Evolutionary conservation across 2,113 vertebrate species (phyloP), one percentile per base, ranked within the genome.

Genomic region (Heliornis fulica): DNA sequence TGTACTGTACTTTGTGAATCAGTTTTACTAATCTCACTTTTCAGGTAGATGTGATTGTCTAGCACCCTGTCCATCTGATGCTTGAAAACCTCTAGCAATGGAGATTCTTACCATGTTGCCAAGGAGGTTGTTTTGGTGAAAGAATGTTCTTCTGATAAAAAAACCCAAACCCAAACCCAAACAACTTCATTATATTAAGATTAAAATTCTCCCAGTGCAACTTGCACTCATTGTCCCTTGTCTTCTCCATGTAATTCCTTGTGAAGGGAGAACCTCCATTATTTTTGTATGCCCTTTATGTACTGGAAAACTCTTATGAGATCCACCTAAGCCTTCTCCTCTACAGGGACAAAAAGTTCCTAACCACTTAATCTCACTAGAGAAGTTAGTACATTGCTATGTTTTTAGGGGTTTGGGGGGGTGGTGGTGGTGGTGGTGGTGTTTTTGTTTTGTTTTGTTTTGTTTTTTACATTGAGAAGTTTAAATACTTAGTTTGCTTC

Each of bases 401-500:
- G n/a, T n/a, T n/a, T n/a, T n/a, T n/a, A n/a, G n/a, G n/a, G n/a
- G n/a, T n/a, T n/a, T n/a, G n/a, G n/a, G n/a, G n/a, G n/a, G n/a
- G n/a, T n/a, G n/a, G n/a, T n/a, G n/a, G n/a, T n/a, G n/a, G n/a
- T n/a, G n/a, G n/a, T n/a, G n/a, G n/a, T n/a, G n/a, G n/a, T n/a
- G n/a, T n/a, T n/a, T n/a, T n/a, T n/a, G n/a, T n/a, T n/a, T n/a
- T n/a, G n/a, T n/a, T n/a, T n/a, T n/a, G n/a, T n/a, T n/a, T n/a
- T n/a, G n/a, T n/a, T n/a, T n/a, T n/a, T 56, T 7, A 14, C 3
- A 34, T 60, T 81, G 72, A 8, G 53, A 70, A 66, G 48, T n/a
- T 43, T 38, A 28, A 63, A 60, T 31, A 54, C 2, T 8, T 59
- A 3, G 0, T 34, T 56, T 1, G 0, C 29, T 89, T 84, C 0